Percentiles rank a stretch among this genome's conserved stretches.
Conservation (phyloP, 2,113 vertebrate species). For the Coryphaenoides rupestris region DNA sequence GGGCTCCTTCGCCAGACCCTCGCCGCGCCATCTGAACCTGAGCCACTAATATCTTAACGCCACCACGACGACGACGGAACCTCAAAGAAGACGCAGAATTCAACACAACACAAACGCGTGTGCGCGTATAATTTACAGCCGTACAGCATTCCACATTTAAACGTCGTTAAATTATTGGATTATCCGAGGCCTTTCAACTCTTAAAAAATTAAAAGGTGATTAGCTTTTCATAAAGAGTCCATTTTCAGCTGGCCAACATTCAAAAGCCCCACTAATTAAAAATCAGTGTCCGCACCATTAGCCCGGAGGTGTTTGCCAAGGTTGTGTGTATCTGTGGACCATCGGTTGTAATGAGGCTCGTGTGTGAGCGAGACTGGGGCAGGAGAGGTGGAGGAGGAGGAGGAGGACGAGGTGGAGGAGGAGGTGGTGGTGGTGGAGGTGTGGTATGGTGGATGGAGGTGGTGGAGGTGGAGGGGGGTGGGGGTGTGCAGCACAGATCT, state of each 20-base stretch:
- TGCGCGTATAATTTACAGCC: background rate
- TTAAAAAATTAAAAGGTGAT: slow-evolving; percentile 69
- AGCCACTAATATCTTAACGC: too few relatives aligned
- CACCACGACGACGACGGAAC: too few relatives aligned
- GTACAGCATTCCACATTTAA: background rate
- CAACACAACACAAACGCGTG: background rate
- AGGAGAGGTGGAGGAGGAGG: slow-evolving; percentile 63
- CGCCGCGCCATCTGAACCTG: too few relatives aligned
- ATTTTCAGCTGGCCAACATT: slow-evolving; percentile 87
- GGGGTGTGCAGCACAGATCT: slow-evolving; percentile 77
- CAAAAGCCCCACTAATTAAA: slow-evolving; percentile 98
- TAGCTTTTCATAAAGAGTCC: slow-evolving; percentile 76
- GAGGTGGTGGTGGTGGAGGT: too few relatives aligned
- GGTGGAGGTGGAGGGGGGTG: too few relatives aligned
- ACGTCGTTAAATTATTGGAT: slow-evolving; percentile 30
- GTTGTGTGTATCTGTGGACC: slow-evolving; percentile 88
- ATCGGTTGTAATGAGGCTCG: slow-evolving; percentile 83
- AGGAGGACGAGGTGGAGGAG: too few relatives aligned
- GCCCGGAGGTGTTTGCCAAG: slow-evolving; percentile 84
- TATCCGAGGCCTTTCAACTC: slow-evolving; percentile 49
- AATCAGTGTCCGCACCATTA: slow-evolving; percentile 98
- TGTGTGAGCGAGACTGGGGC: slow-evolving; percentile 76
- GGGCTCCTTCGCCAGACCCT: too few relatives aligned
- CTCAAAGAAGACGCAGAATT: background rate
- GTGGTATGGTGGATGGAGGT: too few relatives aligned